These are phyloP conservation scores for Papilio polytes DNA, from an alignment of 1,140 invertebrate species.

Conservation along the genomic window DNA sequence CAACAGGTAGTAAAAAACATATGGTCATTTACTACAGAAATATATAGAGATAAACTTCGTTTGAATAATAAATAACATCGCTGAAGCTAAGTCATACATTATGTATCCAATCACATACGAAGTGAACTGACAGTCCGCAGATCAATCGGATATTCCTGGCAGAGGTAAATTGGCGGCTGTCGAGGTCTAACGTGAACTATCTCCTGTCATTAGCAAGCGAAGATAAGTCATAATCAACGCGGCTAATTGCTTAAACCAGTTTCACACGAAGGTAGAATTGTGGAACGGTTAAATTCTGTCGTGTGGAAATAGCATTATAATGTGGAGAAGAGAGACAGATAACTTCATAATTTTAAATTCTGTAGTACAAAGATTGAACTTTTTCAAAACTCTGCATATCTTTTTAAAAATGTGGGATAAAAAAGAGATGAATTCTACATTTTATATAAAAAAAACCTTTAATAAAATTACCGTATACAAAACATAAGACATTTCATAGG, in stretches of 20 bases:
- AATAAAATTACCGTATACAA: too few species aligned
- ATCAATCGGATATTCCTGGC: slow-evolving; percentile 26
- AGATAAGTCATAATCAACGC: slow-evolving; percentile 1
- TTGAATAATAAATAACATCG: not conserved
- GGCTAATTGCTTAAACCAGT: not conserved
- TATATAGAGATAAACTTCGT: not conserved
- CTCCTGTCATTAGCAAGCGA: not conserved
- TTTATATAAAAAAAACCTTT: too few species aligned
- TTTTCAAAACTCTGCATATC: too few species aligned
- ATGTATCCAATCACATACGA: slow-evolving; percentile 12
- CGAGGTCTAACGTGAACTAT: slow-evolving; percentile 9
- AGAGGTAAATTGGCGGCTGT: slow-evolving; percentile 16
- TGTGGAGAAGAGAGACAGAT: not conserved
- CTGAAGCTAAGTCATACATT: not conserved
- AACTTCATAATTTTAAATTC: too few species aligned
- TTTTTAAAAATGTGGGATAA: too few species aligned
- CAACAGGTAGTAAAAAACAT: too few species aligned
- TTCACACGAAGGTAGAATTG: not conserved
- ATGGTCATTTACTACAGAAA: not conserved
- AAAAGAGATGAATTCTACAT: too few species aligned
- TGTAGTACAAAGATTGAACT: too few species aligned
- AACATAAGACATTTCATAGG: too few species aligned
- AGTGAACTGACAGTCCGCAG: not conserved
- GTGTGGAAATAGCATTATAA: not conserved
- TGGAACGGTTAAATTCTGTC: not conserved